Evolutionary conservation across 1,140 invertebrate genomes (phyloP), one percentile per base, ranked within the genome.

Genomic region (Bombus confusus): DNA sequence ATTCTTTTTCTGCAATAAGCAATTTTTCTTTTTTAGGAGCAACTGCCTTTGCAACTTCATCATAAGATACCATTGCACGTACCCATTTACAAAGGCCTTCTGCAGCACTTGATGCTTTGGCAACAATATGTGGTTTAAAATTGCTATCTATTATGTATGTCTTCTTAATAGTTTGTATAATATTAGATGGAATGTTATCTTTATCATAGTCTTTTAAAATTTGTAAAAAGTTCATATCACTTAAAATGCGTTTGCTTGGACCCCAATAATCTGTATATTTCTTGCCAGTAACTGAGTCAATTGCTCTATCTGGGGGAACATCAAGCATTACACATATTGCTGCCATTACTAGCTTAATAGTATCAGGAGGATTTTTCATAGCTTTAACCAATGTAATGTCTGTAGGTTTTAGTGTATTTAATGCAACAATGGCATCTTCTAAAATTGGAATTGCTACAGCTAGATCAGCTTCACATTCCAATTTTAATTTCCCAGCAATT

Each of bases 291-390:
- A 84, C 94, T 71, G 95, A 91, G 93, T 97, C 97, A 39, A 96
- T 95, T 25, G 96, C 95, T 87, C 95, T 95, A 86, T 97, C 97
- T 2, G 97, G 96, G 80, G 97, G 96, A 18, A 97, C 95, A 47
- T 95, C 96, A 69, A 97, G 94, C 96, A 98, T 97, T 5, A 98
- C 96, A 92, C 97, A 98, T 9, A 98, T 96, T 43, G 97, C 97
- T 66, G 97, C 97, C 96, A 98, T 97, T 2, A 97, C 97, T 74
- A 98, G 93, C 90, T 97, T 97, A 0, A 98, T 96, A 41, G 96
- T 96, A 74, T 96, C 96, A 15, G 98, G 97, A 22, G 98, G 98
- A 94, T 97, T 97, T 94, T 97, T 97, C 97, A 98, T 98, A 2
- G 97, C 96, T 92, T 98, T 98, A 1, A 98, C 97, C 13, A 97